phyloP scores from a whole-genome alignment of 2,888 invertebrate species.

The Megastigmus dorsalis region DNA sequence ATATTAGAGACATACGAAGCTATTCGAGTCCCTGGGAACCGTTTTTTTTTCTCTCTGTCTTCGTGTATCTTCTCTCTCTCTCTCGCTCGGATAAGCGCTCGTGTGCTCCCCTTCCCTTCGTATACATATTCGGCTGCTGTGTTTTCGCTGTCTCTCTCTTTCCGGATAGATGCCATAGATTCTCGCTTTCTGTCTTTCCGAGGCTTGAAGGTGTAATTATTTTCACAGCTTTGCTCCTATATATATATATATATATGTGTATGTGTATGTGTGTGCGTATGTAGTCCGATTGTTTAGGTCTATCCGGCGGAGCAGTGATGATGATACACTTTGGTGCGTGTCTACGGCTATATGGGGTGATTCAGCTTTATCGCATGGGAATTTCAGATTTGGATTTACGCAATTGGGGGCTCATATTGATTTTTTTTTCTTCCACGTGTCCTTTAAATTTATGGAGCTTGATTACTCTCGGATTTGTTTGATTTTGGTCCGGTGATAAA shows the following conservation, averaged over 20 bases:
- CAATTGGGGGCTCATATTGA: background rate
- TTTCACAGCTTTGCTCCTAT: constrained; percentile 69
- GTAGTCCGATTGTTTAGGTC: constrained; percentile 8
- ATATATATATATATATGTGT: too few species aligned
- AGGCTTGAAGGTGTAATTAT: constrained; percentile 66
- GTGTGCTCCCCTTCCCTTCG: background rate
- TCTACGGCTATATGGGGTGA: too few species aligned
- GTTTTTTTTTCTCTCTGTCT: constrained; percentile 65
- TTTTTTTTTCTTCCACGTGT: background rate
- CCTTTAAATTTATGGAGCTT: constrained; percentile 1
- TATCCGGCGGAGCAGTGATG: background rate
- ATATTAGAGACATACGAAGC: constrained; percentile 68
- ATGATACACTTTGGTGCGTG: background rate
- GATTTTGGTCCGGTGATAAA: too few species aligned
- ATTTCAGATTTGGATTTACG: constrained; percentile 5
- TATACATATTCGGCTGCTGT: background rate
- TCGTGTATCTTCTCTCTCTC: constrained; percentile 31
- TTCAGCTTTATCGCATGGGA: background rate
- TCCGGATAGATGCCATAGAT: constrained; percentile 8
- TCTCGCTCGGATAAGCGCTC: background rate
- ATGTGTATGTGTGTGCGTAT: too few species aligned
- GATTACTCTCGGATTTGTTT: background rate
- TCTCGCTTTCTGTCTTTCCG: constrained; percentile 61
- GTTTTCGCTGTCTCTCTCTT: constrained; percentile 44
- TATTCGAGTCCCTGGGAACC: constrained; percentile 72